phyloP scores from a whole-genome alignment of 2,113 vertebrate genomes.

The Pogonocichla stellata region DNA sequence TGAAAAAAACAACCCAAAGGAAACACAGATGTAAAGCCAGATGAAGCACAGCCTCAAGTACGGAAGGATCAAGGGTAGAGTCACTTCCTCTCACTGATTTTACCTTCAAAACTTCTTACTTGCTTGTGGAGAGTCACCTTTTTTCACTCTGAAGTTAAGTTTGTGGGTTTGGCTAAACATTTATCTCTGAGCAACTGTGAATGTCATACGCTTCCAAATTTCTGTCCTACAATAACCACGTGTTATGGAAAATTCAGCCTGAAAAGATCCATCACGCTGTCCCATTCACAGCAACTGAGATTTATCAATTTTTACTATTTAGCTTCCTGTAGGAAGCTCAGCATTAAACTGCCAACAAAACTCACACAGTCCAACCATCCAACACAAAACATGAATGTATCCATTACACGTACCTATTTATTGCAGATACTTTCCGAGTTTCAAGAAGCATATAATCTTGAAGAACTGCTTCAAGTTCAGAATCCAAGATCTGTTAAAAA shows the following conservation, averaged over 20 bases:
- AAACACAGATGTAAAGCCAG: not conserved
- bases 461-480: not conserved
- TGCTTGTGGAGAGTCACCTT: not conserved
- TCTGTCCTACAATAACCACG: not conserved
- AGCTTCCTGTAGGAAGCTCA: not conserved
- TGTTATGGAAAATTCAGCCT: not conserved
- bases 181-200: not conserved
- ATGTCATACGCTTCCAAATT: not conserved
- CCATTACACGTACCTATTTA: not conserved
- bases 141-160: not conserved
- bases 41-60: not conserved
- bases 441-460: not conserved
- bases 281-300: not conserved
- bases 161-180: not conserved
- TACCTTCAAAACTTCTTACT: not conserved
- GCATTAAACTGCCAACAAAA: constrained; percentile 8
- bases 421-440: not conserved
- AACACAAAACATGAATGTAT: not conserved
- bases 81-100: not conserved
- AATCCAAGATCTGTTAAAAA: constrained; percentile 29
- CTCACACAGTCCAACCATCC: not conserved
- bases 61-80: not conserved
- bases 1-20: not conserved
- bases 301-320: not conserved
- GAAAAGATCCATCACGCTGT: not conserved